Evolutionary conservation across 1,140 invertebrate genomes (phyloP).

Genomic region (Drosophila funebris): DNA sequence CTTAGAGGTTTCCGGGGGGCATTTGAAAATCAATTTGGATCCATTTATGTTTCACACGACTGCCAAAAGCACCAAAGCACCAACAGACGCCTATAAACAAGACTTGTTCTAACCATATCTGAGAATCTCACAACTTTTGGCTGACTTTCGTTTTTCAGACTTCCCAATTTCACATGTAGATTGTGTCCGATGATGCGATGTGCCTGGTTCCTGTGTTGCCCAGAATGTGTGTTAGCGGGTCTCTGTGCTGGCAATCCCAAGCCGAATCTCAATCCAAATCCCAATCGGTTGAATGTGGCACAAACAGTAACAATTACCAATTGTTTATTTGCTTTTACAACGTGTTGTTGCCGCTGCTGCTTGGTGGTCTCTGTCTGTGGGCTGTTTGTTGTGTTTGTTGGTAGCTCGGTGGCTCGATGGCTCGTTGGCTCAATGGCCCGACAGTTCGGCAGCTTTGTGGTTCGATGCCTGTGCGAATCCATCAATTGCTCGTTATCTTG

Average conservation of each 20-base stretch:
- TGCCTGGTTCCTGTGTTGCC: neutral
- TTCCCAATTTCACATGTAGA: conserved; percentile 41
- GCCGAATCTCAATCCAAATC: conserved; percentile 20
- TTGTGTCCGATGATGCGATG: conserved; percentile 34
- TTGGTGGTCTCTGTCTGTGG: conserved; percentile 8
- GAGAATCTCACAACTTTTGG: conserved; percentile 12
- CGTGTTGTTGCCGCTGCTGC: conserved; percentile 42
- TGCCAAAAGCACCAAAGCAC: conserved; percentile 18
- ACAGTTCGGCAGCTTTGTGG: too few relatives aligned
- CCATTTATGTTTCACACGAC: conserved; percentile 69
- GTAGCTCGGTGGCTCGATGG: neutral
- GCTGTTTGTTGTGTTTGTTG: neutral
- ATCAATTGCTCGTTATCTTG: conserved; percentile 73
- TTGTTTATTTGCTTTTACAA: conserved; percentile 73
- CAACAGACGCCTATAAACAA: neutral
- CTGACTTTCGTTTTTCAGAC: conserved; percentile 67
- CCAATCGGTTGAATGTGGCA: conserved; percentile 46
- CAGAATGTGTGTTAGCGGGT: conserved; percentile 66
- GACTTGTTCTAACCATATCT: conserved; percentile 5
- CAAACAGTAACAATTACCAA: conserved; percentile 75
- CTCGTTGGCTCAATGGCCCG: neutral
- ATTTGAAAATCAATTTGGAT: conserved; percentile 66
- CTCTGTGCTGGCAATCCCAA: conserved; percentile 35
- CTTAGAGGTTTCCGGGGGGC: conserved; percentile 43
- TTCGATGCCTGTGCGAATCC: conserved; percentile 48